Base-by-base conservation (phyloP, 2,888 invertebrate species). In the Leuctra nigra region DNA sequence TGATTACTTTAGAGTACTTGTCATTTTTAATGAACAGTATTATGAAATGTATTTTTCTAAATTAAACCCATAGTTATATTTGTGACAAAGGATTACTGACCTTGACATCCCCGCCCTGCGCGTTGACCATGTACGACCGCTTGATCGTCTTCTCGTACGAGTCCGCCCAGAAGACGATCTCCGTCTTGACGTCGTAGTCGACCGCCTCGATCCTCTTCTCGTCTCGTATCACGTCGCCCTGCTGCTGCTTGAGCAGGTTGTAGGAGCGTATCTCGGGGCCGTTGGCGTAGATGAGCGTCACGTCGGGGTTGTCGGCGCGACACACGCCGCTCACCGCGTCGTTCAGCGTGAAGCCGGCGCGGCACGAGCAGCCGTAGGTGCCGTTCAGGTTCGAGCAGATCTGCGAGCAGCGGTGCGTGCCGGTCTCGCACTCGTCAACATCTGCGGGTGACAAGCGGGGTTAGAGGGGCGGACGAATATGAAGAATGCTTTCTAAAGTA, bases 131-230 rank as follows among this genome's bases (percentile, higher is more conserved):
- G 70, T 87, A 91, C 0, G 95, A 93, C 0, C 97, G 80, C 69
- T 92, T 92, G 63, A 97, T 92, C 1, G 89, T 88, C 69, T 88
- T 87, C 59, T 91, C 88, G 66, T 89, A 87, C 62, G 89, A 88
- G 70, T 98, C 97, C 0, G 93, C 91, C 96, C 98, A 99, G 76
- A 92, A 98, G 56, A 98, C 76, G 69, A 93, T 89, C 68, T 92
- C 88, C 20, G 78, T 75, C 58, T 78, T 79, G 0, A 91, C 87
- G 71, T 96, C 90, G 66, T 90, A 91, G 71, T 97, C 98, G 53
- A 99, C 75, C 0, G 93, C 90, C 67, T 93, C 89, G 55, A 98
- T 89, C 53, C 94, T 81, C 70, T 90, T 90, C 69, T 96, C 95
- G 11, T 88, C 82, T 0, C 81, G 79, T 46, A 96, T 84, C 0